Evolutionary conservation across 2,797 vertebrate species (phyloP), one percentile per base, ranked within the genome.

Genomic region (Anguilla pacifica): DNA sequence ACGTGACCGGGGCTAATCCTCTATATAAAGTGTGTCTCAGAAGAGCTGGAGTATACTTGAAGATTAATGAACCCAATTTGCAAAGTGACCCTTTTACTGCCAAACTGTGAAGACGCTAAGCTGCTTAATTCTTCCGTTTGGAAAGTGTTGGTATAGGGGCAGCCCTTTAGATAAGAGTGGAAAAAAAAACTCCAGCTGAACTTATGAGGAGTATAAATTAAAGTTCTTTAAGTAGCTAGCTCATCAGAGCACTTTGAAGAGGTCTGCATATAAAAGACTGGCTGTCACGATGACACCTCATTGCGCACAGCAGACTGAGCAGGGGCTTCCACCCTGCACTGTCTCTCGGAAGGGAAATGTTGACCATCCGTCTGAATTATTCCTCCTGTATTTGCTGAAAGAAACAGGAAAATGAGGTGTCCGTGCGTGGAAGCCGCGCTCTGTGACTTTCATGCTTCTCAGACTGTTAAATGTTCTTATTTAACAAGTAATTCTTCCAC

Each of bases 41-140:
- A 88, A 55, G 87, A 57, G 57, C 74, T 61, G n/a, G 84, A 88
- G 59, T 85, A 61, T 51, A 85, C 87, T 85, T 53, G 74, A 84
- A 72, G 84, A 88, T 85, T 88, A 85, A 77, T 88, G 87, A 88
- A 88, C 87, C 84, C 87, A 88, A 88, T 88, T 88, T 88, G 87
- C 87, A 81, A 88, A 88, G 87, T 88, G 87, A 88, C 87, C 87
- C 84, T 85, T 85, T 85, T 49, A 53, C 70, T 88, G 87, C 74
- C 72, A 74, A 85, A 59, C 70, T 85, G 46, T 85, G 53, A 72
- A 51, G 83, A 82, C 53, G 53, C 74, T 88, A 88, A 88, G 83
- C 84, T 72, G 84, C 74, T 85, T 70, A 43, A 59, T 83, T 57
- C 87, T 59, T 77, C 67, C 70, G 28, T 61, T 85, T 85, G 53